Evolutionary conservation across 2,797 vertebrate species (phyloP).

Genomic region (Erethizon dorsatum): DNA sequence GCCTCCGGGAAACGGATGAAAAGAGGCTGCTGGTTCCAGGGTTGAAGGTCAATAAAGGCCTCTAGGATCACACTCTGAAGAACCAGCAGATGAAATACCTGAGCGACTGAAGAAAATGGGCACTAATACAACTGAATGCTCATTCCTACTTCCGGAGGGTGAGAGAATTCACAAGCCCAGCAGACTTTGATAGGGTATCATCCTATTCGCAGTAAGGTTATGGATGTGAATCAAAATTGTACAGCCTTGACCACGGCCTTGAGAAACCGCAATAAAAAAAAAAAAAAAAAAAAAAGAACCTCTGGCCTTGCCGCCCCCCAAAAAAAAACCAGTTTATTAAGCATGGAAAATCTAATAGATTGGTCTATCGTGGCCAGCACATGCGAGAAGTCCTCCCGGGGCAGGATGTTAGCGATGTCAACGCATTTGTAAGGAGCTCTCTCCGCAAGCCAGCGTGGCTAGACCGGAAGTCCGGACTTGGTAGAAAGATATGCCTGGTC

Average conservation of each 20-base stretch:
- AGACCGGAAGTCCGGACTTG: conserved; percentile 94
- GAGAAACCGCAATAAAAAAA: conserved; percentile 98
- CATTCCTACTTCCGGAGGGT: conserved; percentile 98
- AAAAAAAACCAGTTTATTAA: conserved; percentile 95
- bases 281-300: conserved; percentile 94
- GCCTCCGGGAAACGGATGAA: conserved; percentile 92
- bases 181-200: conserved; percentile 97
- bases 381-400: conserved; percentile 98
- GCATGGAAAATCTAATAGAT: conserved; percentile 97
- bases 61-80: conserved; percentile 90
- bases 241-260: conserved; percentile 98
- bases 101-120: conserved; percentile 97
- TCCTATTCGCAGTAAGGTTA: conserved; percentile 98
- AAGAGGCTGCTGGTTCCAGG: conserved; percentile 89
- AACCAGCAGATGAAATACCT: conserved; percentile 93
- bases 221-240: conserved; percentile 98
- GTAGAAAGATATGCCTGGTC: conserved; percentile 96
- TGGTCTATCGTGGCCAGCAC: conserved; percentile 98
- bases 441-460: conserved; percentile 97
- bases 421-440: conserved; percentile 96
- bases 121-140: conserved; percentile 99
- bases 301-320: conserved; percentile 97
- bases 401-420: conserved; percentile 98
- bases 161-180: conserved; percentile 96
- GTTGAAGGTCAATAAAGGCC: conserved; percentile 89